A percentile compares a stretch with the other conserved stretches of the same genome.
Conservation (phyloP, 2,113 vertebrate species). For the Coptodon bakossiorum region DNA sequence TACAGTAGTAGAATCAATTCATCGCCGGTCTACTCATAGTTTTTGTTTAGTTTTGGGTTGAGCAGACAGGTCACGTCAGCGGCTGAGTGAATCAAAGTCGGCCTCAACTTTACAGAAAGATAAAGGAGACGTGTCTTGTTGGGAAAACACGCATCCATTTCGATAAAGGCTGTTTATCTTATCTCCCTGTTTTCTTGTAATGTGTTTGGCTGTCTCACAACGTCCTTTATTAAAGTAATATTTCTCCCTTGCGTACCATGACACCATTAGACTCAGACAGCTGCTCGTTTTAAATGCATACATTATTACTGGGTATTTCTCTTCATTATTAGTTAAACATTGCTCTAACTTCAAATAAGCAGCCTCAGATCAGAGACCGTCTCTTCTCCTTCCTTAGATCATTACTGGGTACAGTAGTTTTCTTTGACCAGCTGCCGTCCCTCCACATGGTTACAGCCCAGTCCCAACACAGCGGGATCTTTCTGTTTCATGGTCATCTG, state of each 20-base stretch:
- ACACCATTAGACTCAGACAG: neutral
- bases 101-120: neutral
- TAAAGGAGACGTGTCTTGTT: neutral
- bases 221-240: conserved; percentile 15
- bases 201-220: neutral
- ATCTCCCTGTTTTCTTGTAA: neutral
- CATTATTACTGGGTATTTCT: neutral
- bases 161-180: neutral
- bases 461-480: conserved; percentile 31
- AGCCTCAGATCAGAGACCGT: neutral
- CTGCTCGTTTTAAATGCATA: neutral
- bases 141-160: neutral
- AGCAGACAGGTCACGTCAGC: neutral
- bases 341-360: neutral
- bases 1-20: neutral
- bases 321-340: conserved; percentile 5
- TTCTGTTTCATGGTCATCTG: conserved; percentile 49
- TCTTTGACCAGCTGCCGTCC: conserved; percentile 27
- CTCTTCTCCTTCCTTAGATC: neutral
- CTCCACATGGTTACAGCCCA: neutral
- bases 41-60: neutral
- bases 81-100: neutral
- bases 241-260: neutral
- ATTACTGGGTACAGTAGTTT: conserved; percentile 13
- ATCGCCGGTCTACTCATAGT: neutral